These are phyloP conservation scores for Mythimna impura DNA, from an alignment of 2,888 invertebrate species.

Conservation along the genomic window DNA sequence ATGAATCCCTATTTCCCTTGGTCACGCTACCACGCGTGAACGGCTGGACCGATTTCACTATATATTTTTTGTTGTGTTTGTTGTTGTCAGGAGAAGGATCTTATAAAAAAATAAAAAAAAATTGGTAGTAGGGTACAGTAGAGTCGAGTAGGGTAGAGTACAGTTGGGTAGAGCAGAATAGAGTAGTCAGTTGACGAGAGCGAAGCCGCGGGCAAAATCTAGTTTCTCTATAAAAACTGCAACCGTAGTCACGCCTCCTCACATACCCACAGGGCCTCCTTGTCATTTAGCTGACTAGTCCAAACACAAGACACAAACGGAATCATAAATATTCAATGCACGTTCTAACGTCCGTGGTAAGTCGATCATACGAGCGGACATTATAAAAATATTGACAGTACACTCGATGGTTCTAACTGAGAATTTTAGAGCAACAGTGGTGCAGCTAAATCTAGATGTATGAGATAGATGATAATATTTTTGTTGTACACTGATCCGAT, in stretches of 20 bases:
- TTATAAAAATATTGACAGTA: conserved; percentile 35
- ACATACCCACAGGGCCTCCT: conserved; percentile 43
- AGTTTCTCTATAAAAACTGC: background rate
- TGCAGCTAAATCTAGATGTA: background rate
- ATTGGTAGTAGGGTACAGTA: too few relatives aligned
- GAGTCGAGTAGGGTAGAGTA: too few relatives aligned
- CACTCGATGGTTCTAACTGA: background rate
- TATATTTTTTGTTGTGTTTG: too few relatives aligned
- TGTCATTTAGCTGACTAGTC: conserved; percentile 9
- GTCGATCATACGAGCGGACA: conserved; percentile 38
- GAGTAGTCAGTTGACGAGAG: too few relatives aligned
- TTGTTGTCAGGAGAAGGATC: too few relatives aligned
- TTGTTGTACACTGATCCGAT: too few relatives aligned
- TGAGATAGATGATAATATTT: background rate
- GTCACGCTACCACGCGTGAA: too few relatives aligned
- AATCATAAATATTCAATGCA: conserved; percentile 56
- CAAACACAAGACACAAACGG: conserved; percentile 29
- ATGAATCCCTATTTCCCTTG: too few relatives aligned
- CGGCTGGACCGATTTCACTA: too few relatives aligned
- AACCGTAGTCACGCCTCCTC: conserved; percentile 6
- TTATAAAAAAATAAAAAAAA: too few relatives aligned
- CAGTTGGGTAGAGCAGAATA: too few relatives aligned
- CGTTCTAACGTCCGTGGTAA: conserved; percentile 36
- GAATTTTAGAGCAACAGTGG: background rate
- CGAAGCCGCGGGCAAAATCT: too few relatives aligned